Evolutionary conservation across 2,113 vertebrate species (phyloP).

Genomic region (Isurus oxyrinchus): DNA sequence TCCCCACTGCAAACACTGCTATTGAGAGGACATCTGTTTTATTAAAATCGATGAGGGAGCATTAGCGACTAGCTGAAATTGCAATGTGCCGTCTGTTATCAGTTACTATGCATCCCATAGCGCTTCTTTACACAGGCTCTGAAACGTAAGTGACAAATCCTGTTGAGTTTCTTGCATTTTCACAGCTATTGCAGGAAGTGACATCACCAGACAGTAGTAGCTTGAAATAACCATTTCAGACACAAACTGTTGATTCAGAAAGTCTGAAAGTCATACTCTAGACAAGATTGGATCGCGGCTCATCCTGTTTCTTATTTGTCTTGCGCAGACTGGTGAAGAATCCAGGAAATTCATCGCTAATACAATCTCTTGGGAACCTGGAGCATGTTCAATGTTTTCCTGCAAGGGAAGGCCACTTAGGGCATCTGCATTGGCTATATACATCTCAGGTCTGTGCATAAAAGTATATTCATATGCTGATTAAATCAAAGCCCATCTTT

Average conservation of each 20-base stretch:
- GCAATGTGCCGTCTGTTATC: background rate
- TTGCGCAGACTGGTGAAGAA: no score
- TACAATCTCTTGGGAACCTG: no score
- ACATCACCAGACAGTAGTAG: background rate
- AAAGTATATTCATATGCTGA: no score
- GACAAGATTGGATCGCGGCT: no score
- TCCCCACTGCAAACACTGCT: background rate
- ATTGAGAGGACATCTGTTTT: slow-evolving; percentile 28
- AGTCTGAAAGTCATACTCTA: background rate
- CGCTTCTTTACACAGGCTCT: background rate
- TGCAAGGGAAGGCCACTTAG: no score
- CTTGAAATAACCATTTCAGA: background rate
- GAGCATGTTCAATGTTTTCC: no score
- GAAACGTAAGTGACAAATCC: background rate
- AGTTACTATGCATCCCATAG: background rate
- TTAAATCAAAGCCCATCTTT: no score
- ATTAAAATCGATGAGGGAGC: slow-evolving; percentile 15
- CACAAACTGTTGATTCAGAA: background rate
- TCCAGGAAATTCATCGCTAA: no score
- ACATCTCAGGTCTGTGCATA: no score
- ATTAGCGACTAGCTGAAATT: slow-evolving; percentile 19
- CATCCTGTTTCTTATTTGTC: no score
- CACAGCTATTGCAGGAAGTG: background rate
- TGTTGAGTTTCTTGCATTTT: background rate
- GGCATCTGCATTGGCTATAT: no score